phyloP scores from a whole-genome alignment of 2,888 invertebrate species.

The Drosophila histrio region DNA sequence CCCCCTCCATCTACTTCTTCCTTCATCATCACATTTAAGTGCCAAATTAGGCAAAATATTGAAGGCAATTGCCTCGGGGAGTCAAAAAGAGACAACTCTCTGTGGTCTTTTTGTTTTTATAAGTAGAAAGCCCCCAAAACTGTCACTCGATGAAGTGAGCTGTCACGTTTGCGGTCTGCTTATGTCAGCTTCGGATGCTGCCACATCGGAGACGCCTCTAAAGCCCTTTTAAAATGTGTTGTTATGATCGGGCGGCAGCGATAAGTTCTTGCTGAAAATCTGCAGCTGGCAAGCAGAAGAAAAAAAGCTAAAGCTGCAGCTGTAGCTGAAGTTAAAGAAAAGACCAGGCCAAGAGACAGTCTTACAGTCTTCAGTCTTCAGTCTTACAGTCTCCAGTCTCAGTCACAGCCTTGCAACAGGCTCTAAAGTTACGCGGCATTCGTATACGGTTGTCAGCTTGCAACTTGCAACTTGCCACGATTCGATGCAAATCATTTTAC shows the following conservation, averaged over 20 bases:
- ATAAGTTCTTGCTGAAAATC: conserved; percentile 60
- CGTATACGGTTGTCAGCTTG: conserved; percentile 33
- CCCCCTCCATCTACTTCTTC: neutral
- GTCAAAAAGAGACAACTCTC: conserved; percentile 4
- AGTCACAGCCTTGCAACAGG: conserved; percentile 54
- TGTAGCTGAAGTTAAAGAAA: conserved; percentile 29
- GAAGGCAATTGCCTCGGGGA: conserved; percentile 65
- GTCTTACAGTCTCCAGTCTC: conserved; percentile 36
- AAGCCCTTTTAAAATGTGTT: conserved; percentile 82
- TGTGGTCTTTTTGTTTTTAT: conserved; percentile 11
- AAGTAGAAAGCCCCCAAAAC: conserved; percentile 63
- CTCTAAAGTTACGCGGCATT: conserved; percentile 74
- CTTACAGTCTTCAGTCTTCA: conserved; percentile 20
- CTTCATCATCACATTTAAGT: conserved; percentile 57
- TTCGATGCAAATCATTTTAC: conserved; percentile 80
- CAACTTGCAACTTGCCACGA: conserved; percentile 17
- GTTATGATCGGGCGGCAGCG: conserved; percentile 77
- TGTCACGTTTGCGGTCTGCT: conserved; percentile 80
- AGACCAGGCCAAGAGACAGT: conserved; percentile 4
- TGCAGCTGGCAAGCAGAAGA: conserved; percentile 25
- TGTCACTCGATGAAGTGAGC: conserved; percentile 75
- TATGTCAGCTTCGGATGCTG: conserved; percentile 74
- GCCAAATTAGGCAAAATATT: conserved; percentile 81
- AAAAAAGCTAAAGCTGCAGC: conserved; percentile 22
- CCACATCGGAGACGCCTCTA: conserved; percentile 60